A percentile compares a stretch with the other conserved stretches of the same genome.
phyloP scores from a whole-genome alignment of 2,888 invertebrate genomes.

The Lithodes maja region DNA sequence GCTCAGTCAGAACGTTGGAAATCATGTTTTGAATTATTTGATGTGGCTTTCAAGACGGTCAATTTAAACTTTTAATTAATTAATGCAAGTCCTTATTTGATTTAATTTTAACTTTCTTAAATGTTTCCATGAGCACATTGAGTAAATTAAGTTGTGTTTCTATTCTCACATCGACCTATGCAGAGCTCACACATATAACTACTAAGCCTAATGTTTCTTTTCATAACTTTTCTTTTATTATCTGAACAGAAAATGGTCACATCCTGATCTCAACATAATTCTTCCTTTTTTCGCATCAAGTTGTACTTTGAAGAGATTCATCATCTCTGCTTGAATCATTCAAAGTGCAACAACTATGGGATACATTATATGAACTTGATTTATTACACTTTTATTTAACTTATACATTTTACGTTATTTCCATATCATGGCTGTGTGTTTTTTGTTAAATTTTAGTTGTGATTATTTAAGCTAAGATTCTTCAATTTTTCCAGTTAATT shows the following conservation, averaged over 20 bases:
- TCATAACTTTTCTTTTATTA: too few relatives aligned
- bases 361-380: not conserved
- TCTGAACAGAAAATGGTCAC: conserved; percentile 20
- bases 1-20: too few relatives aligned
- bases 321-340: not conserved
- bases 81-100: too few relatives aligned
- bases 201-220: too few relatives aligned
- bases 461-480: not conserved
- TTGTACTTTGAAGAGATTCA: not conserved
- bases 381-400: not conserved
- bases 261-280: conserved; percentile 27
- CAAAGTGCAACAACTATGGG: not conserved
- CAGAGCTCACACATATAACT: too few relatives aligned
- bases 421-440: not conserved
- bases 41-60: too few relatives aligned
- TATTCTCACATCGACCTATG: too few relatives aligned
- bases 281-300: not conserved
- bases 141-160: too few relatives aligned
- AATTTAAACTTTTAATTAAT: too few relatives aligned
- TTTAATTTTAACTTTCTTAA: too few relatives aligned
- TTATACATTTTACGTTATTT: not conserved
- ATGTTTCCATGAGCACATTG: too few relatives aligned
- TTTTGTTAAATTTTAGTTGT: not conserved
- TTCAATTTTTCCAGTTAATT: not conserved
- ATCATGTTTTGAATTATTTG: too few relatives aligned